Evolutionary conservation across 2,113 vertebrate genomes (phyloP), one percentile per base, ranked within the genome.

Genomic region (Archocentrus centrarchus): DNA sequence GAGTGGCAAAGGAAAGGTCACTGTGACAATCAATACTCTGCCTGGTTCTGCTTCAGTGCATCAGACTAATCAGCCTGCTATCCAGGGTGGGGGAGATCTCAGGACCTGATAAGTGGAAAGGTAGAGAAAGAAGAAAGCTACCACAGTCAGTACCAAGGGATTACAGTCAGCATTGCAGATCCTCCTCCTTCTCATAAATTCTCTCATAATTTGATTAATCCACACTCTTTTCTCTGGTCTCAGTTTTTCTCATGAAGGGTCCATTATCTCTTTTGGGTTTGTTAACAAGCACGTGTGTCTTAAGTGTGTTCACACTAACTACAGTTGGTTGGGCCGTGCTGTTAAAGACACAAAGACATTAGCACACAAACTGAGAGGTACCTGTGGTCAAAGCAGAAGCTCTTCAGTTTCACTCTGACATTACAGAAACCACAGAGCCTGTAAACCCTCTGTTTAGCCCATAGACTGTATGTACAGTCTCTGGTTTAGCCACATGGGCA

Each of bases 21-120:
- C 78, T 37, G 84, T 92, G 86, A 85, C 88, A 87, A 93, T 95
- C 94, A 91, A 94, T 95, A 93, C 61, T 20, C 77, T 39, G 75
- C 70, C 83, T 4, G 35, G 89, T 89, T 92, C 84, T 83, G 89
- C 89, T 64, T 87, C 85, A 83, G 61, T 76, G 89, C 58, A 4
- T 86, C 80, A 58, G n/a, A 87, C 57, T 91, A 92, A 91, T 90
- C 86, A 90, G 81, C 47, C 64, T 37, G 64, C 81, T 61, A 64
- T 70, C 53, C 1, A 1, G 13, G 77, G 17, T 57, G 76, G 80
- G 85, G 66, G 62, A 83, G 66, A 87, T 47, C 20, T 82, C 75
- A 82, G 78, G 58, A 80, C 55, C 35, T 77, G 70, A 89, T 84
- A 57, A 81, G 41, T 77, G 59, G 50, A 76, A 63, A 82, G 15